A percentile compares a stretch with the other conserved stretches of the same genome.
phyloP scores from a whole-genome alignment of 2,888 invertebrate species.

The Toxonevra muliebris region DNA sequence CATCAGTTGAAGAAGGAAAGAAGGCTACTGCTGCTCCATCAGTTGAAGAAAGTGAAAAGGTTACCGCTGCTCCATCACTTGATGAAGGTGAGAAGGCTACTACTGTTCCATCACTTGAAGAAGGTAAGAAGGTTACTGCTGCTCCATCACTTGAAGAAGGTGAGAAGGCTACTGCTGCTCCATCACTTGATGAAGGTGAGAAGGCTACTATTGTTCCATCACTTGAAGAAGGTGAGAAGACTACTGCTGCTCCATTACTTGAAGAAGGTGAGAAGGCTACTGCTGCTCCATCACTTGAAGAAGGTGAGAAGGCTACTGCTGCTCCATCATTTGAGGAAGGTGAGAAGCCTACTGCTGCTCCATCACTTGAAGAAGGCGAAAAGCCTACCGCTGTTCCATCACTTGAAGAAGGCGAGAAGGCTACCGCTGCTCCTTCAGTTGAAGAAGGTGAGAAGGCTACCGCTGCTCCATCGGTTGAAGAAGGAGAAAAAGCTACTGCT shows the following conservation, averaged over 20 bases:
- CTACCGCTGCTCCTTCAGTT: too few relatives aligned
- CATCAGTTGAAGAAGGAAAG: background rate
- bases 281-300: background rate
- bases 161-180: background rate
- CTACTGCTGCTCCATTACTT: slow-evolving; percentile 8
- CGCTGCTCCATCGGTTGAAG: slow-evolving; percentile 17
- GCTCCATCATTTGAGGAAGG: slow-evolving; percentile 20
- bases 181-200: slow-evolving; percentile 5
- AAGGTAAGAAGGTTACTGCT: slow-evolving; percentile 1
- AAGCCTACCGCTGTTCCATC: slow-evolving; percentile 23
- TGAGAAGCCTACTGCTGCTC: slow-evolving; percentile 10
- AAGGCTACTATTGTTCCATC: background rate
- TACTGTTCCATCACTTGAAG: slow-evolving; percentile 13
- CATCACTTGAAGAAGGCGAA: slow-evolving; percentile 20
- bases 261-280: slow-evolving; percentile 21
- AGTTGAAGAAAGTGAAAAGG: slow-evolving; percentile 14
- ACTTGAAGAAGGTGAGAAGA: slow-evolving; percentile 2
- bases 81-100: slow-evolving; percentile 10
- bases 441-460: too few relatives aligned
- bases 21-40: slow-evolving; percentile 12
- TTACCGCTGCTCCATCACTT: slow-evolving; percentile 14
- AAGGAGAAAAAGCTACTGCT: slow-evolving; percentile 22
- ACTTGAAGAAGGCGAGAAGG: too few relatives aligned
- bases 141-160: slow-evolving; percentile 5
- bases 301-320: slow-evolving; percentile 10